Conservation (phyloP, 2,113 vertebrate genomes). For the Platichthys stellatus region DNA sequence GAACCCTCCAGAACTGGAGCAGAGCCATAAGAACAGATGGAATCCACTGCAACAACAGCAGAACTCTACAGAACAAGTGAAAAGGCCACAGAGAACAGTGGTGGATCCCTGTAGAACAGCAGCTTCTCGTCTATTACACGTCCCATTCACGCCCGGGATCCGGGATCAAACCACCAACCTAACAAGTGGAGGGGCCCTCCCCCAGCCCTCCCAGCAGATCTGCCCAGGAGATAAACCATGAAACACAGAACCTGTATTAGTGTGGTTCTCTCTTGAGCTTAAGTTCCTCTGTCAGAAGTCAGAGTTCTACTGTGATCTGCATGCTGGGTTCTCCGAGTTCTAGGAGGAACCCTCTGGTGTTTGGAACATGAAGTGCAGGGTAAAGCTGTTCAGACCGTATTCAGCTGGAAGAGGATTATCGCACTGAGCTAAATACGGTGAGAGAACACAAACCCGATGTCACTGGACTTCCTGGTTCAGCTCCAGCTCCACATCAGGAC, state of each 20-base stretch:
- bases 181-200: too few species aligned
- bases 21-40: background rate
- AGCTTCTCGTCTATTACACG: background rate
- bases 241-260: background rate
- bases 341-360: constrained; percentile 16
- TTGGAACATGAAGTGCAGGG: constrained; percentile 2
- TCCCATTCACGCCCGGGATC: too few species aligned
- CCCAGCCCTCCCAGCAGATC: too few species aligned
- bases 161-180: too few species aligned
- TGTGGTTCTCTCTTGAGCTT: too few species aligned
- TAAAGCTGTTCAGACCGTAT: constrained; percentile 17
- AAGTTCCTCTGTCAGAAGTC: background rate
- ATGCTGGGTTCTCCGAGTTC: background rate
- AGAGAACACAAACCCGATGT: background rate
- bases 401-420: constrained; percentile 55
- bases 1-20: background rate
- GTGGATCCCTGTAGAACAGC: background rate
- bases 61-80: too few species aligned
- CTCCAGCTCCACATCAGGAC: too few species aligned
- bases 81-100: background rate
- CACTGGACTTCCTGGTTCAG: background rate
- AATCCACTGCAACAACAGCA: too few species aligned
- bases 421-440: constrained; percentile 49
- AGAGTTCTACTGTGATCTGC: background rate
- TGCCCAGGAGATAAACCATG: too few species aligned